Evolutionary conservation across 2,797 vertebrate genomes (phyloP), one percentile per base, ranked within the genome.

Genomic region (Bovichtus variegatus): DNA sequence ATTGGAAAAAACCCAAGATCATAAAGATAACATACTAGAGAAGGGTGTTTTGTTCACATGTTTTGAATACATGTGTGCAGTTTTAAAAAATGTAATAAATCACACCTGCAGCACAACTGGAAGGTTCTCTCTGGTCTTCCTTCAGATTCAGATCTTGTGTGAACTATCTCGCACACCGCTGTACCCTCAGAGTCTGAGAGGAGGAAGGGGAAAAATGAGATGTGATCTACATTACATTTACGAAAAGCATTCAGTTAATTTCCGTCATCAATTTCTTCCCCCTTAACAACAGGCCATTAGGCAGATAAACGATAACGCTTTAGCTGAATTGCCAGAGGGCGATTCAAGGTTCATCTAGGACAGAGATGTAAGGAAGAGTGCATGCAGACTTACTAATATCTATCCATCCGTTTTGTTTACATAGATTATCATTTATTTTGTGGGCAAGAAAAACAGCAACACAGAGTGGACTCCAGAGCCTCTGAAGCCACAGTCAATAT

Each of bases 51-150:
- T 9, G 0, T n/a, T 70, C 13, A 29, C 9, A 43, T 7, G 0
- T 15, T 53, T 40, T 34, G 1, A 59, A 21, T 19, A 23, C 11
- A 12, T 9, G 0, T 61, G 2, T 13, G 21, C 0, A 41, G 12
- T n/a, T 62, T 71, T 9, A 27, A 13, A 46, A 62, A 6, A 27
- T 13, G 3, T 7, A 46, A 4, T 16, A 15, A 21, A 27, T 49
- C 75, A 86, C 79, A 99, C 98, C 97, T 97, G 95, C 97, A 99
- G 92, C 98, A 99, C 66, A 99, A 91, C 72, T 99, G 98, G 84
- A 99, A 99, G 0, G 91, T 95, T 74, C 96, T 96, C 91, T 99
- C 98, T 0, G 98, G 98, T 87, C 98, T 95, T 47, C 98, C 98
- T 91, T 99, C 98, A 5, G 97, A 98, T 86, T 99, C 98, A 0